Evolutionary conservation across 2,888 invertebrate genomes (phyloP).

Genomic region (Polydrusus tereticollis): DNA sequence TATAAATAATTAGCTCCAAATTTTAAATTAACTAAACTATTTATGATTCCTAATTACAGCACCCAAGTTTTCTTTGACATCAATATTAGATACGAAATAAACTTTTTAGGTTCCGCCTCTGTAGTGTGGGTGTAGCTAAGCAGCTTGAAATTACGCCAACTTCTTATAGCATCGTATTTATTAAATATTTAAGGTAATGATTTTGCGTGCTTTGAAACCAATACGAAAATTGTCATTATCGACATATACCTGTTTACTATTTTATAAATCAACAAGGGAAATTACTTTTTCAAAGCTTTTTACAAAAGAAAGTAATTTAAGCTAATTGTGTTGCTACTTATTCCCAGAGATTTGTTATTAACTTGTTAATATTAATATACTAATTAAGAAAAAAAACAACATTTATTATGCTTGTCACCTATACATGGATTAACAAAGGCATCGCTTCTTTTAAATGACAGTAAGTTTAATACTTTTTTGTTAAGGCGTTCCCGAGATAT

Average conservation of each 20-base stretch:
- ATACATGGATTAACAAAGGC: too few species aligned
- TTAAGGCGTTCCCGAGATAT: too few species aligned
- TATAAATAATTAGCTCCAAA: too few species aligned
- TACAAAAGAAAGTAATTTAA: conserved; percentile 27
- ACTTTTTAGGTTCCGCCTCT: conserved; percentile 39
- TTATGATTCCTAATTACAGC: too few species aligned
- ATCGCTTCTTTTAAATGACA: too few species aligned
- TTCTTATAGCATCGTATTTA: conserved; percentile 34
- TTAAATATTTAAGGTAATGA: conserved; percentile 33
- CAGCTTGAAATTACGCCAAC: conserved; percentile 32
- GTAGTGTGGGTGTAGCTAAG: conserved; percentile 54
- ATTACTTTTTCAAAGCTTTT: conserved; percentile 32
- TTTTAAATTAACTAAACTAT: too few species aligned
- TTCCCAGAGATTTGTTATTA: conserved; percentile 25
- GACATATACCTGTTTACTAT: conserved; percentile 40
- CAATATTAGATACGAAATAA: neutral
- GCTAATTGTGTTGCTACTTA: conserved; percentile 30
- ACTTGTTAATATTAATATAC: conserved; percentile 24
- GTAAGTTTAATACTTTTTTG: too few species aligned
- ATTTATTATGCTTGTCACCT: too few species aligned
- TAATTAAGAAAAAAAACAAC: neutral
- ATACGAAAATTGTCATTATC: conserved; percentile 42
- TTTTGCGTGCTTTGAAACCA: conserved; percentile 36
- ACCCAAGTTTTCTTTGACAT: neutral
- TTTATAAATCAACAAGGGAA: conserved; percentile 37